Evolutionary conservation across 2,797 vertebrate genomes (phyloP).

Genomic region (Hippoglossus hippoglossus): DNA sequence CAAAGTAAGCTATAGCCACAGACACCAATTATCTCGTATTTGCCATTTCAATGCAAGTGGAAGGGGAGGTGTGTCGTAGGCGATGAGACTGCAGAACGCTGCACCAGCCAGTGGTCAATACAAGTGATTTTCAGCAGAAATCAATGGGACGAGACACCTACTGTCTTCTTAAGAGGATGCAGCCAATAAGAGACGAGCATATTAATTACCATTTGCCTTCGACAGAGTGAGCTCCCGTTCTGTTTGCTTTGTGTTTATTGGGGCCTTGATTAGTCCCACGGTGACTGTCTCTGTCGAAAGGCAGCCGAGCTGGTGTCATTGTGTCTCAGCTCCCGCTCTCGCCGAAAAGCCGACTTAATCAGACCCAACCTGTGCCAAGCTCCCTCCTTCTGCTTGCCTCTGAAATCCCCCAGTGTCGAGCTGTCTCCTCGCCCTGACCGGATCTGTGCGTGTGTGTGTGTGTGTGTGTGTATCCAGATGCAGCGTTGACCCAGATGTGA

Average conservation of each 20-base stretch:
- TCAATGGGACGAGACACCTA: conserved; percentile 62
- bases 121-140: conserved; percentile 61
- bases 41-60: conserved; percentile 42
- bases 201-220: conserved; percentile 49
- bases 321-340: conserved; percentile 30
- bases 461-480: conserved; percentile 38
- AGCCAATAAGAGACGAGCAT: conserved; percentile 52
- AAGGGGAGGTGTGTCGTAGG: conserved; percentile 15
- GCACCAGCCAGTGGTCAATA: conserved; percentile 46
- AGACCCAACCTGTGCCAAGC: conserved; percentile 53
- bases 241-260: conserved; percentile 58
- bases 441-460: conserved; percentile 1
- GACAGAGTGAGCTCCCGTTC: conserved; percentile 42
- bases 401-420: conserved; percentile 35
- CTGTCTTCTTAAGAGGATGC: conserved; percentile 26
- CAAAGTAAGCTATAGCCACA: conserved; percentile 40
- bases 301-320: conserved; percentile 53
- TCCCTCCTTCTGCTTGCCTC: conserved; percentile 29
- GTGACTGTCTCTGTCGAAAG: conserved; percentile 44
- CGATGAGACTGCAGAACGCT: conserved; percentile 30
- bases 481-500: conserved; percentile 50
- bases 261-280: conserved; percentile 64
- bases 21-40: conserved; percentile 59
- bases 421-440: conserved; percentile 23
- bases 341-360: conserved; percentile 54